Base-by-base conservation (phyloP, 30 jellyfish, hydroid and myxozoan species). In the Pseudorhiza aurosa region DNA sequence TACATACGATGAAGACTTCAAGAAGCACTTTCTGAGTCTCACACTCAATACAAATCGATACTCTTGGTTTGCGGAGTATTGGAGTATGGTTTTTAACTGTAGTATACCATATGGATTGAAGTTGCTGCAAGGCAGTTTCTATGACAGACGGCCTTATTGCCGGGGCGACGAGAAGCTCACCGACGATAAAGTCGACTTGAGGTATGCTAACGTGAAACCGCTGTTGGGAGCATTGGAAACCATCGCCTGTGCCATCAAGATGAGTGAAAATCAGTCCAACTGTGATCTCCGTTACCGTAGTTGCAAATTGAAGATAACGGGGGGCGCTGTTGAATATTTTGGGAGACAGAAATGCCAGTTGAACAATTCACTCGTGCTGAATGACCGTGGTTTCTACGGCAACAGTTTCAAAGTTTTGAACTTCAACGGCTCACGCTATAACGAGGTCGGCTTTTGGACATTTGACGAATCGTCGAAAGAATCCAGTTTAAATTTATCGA, bases 61-160 rank as follows among this genome's bases (percentile, higher is more conserved):
- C 60, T 40, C 86, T 35, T 85, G 96, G 96, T 85, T 85, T 60
- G 46, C 80, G 17, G 87, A 74, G 55, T 85, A 74, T 58, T 85
- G 96, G 96, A 72, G 80, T 22, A 59, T 72, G 46, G 71, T 58
- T 19, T 85, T 85, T 67, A 53, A 75, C 50, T 85, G 91, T 49
- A 60, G 81, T 49, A 25, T 79, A 2, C 62, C 62, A 27, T 31
- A 8, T 2, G 31, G 40, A 7, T 64, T 31, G 8, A 36, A 40
- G 58, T 33, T 42, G 2, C 58, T 64, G 8, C 2, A 42, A 31
- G 17, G 82, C 77, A 64, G 26, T 25, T 43, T 11, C 32, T 18
- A 49, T 19, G 83, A 46, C 25, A 65, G 35, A n/a, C 72, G 81
- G 55, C 50, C 37, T 8, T 55, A 4, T 15, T 82, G 94, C 45